Conservation (phyloP, 2,888 invertebrate genomes). For the Protodeltote pygarga region DNA sequence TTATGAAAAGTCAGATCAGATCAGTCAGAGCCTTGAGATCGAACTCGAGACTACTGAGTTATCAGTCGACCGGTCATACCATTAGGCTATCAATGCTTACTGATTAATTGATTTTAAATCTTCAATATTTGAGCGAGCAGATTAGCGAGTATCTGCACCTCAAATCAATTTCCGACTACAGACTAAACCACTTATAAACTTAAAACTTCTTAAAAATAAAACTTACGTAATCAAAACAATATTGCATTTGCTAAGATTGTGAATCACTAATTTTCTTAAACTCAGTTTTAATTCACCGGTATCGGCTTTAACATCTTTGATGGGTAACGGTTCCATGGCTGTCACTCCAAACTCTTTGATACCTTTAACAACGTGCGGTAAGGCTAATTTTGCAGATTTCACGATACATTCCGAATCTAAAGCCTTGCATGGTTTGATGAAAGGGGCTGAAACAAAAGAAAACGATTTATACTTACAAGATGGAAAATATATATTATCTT, state of each 20-base stretch:
- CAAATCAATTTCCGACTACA: too few relatives aligned
- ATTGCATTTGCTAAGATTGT: constrained; percentile 43
- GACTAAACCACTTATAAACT: too few relatives aligned
- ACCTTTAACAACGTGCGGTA: constrained; percentile 46
- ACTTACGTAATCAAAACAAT: constrained; percentile 57
- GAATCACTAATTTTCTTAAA: constrained; percentile 45
- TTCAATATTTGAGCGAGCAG: too few relatives aligned
- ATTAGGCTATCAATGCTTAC: too few relatives aligned
- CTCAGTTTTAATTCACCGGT: constrained; percentile 44
- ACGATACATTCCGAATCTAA: constrained; percentile 48
- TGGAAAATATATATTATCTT: too few relatives aligned
- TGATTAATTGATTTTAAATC: too few relatives aligned
- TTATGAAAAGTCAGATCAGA: too few relatives aligned
- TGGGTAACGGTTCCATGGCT: constrained; percentile 46
- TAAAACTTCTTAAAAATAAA: background rate
- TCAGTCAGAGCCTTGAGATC: too few relatives aligned
- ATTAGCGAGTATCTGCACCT: too few relatives aligned
- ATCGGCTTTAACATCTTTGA: constrained; percentile 45
- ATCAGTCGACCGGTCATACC: too few relatives aligned
- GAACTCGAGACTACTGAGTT: too few relatives aligned
- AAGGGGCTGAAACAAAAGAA: constrained; percentile 50
- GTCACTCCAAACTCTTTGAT: constrained; percentile 43
- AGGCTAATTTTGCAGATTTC: constrained; percentile 36
- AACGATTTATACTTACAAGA: too few relatives aligned
- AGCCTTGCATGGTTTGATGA: constrained; percentile 54